Base-by-base conservation (phyloP, 2,797 vertebrate species). In the Cryptoblepharus egeriae region DNA sequence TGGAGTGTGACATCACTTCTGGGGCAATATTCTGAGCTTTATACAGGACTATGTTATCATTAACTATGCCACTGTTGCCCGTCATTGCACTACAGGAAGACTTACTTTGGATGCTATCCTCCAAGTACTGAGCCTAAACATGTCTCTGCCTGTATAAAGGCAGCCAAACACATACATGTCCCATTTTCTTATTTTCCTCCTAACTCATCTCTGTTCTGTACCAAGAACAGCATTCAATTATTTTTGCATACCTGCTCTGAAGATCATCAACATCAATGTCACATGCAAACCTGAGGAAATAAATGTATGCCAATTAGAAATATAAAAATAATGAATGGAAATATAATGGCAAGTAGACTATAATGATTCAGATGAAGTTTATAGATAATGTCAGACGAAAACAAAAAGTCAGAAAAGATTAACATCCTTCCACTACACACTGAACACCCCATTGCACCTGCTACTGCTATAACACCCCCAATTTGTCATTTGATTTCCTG, bases 191-290 rank as follows among this genome's bases (percentile, higher is more conserved):
- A 26, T 39, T 37, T 12, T 12, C 5, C 64, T 20, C n/a, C 55
- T 22, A 2, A 22, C 57, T 8, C 57, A 71, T 52, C 4, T n/a
- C n/a, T 58, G 37, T n/a, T 12, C 15, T 30, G 35, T 71, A 30
- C 45, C 28, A 37, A 65, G 26, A 32, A 57, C 22, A 28, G 24
- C 12, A 73, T 12, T 49, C 28, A 20, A 68, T 55, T 57, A 4
- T 68, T 37, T 22, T 35, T 57, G 22, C 39, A 58, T 94, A 94
- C 92, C 93, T 94, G 92, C 91, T 93, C 81, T 92, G 93, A 83
- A 89, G 86, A 84, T 93, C 93, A 77, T 90, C 90, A 75, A 26
- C 91, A 75, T 93, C 92, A 75, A 42, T 86, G 83, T 93, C 93
- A 89, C 69, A 86, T 30, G 88, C 20, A 58, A 90, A 91, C 79